Percentiles rank a stretch among this genome's conserved stretches.
Conservation (phyloP, 2,797 vertebrate species). For the Gobio occitaniae region DNA sequence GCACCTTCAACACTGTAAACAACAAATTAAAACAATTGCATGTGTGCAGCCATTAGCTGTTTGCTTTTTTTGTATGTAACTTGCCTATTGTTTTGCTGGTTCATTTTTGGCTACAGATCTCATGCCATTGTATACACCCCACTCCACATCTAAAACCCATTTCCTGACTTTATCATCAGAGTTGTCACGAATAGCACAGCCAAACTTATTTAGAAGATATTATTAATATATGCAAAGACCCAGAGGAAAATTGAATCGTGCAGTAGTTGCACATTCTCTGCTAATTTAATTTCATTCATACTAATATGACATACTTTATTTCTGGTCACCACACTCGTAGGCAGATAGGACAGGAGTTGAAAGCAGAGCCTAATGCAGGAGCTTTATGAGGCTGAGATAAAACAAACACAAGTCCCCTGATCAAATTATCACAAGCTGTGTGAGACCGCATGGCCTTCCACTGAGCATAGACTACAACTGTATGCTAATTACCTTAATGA, state of each 20-base stretch:
- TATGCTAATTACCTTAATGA: slow-evolving; percentile 25
- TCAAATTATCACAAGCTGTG: slow-evolving; percentile 10
- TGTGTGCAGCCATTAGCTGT: not conserved
- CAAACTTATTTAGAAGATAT: slow-evolving; percentile 3
- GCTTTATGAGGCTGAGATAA: not conserved
- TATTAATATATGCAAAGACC: not conserved
- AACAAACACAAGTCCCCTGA: slow-evolving; percentile 3
- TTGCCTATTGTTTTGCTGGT: slow-evolving; percentile 44
- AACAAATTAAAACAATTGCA: slow-evolving; percentile 3
- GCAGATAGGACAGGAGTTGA: not conserved
- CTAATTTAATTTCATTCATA: not conserved
- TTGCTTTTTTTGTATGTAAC: slow-evolving; percentile 21
- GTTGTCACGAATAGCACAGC: not conserved
- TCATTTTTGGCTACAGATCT: slow-evolving; percentile 52
- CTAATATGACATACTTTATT: slow-evolving; percentile 4
- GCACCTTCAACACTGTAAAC: not conserved
- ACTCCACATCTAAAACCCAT: not conserved
- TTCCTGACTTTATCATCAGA: slow-evolving; percentile 29
- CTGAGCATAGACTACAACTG: not conserved
- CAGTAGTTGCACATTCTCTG: not conserved
- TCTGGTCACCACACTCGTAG: not conserved
- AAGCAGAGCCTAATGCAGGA: not conserved
- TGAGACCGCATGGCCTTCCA: not conserved
- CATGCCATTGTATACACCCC: slow-evolving; percentile 17
- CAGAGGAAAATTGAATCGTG: not conserved